A percentile compares a stretch with the other conserved stretches of the same genome.
Conservation (phyloP, 2,888 invertebrate genomes). For the Tetragonula carbonaria region DNA sequence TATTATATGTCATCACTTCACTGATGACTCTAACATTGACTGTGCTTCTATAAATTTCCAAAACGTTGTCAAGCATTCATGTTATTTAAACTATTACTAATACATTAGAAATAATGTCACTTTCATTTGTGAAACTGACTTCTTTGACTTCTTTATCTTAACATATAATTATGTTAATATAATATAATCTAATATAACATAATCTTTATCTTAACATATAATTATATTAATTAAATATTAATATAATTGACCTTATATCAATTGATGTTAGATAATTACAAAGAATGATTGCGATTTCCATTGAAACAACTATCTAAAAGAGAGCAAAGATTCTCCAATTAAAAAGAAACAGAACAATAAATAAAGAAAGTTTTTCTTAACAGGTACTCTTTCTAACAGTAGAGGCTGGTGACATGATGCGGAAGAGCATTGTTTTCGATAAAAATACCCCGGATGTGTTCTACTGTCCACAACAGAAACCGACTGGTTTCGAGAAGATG, state of each 20-base stretch:
- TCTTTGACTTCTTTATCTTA: background rate
- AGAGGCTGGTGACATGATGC: conserved; percentile 89
- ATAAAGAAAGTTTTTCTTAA: background rate
- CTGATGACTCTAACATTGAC: background rate
- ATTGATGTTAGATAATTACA: background rate
- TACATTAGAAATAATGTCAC: background rate
- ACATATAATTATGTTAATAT: too few species aligned
- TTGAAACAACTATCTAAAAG: background rate
- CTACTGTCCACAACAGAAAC: conserved; percentile 91
- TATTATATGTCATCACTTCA: too few species aligned
- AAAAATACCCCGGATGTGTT: conserved; percentile 92
- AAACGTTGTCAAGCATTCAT: background rate
- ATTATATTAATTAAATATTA: too few species aligned
- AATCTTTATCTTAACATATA: background rate
- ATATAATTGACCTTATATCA: background rate
- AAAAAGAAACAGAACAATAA: background rate
- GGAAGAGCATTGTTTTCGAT: conserved; percentile 91
- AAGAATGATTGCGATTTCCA: background rate
- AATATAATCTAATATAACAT: too few species aligned
- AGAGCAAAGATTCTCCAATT: background rate
- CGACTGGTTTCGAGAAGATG: conserved; percentile 90
- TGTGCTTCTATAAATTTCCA: background rate
- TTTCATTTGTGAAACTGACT: background rate
- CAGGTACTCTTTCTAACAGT: conserved; percentile 68
- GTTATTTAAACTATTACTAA: too few species aligned